phyloP scores from a whole-genome alignment of 1,140 invertebrate genomes.

The Scaptomyza pallida region DNA sequence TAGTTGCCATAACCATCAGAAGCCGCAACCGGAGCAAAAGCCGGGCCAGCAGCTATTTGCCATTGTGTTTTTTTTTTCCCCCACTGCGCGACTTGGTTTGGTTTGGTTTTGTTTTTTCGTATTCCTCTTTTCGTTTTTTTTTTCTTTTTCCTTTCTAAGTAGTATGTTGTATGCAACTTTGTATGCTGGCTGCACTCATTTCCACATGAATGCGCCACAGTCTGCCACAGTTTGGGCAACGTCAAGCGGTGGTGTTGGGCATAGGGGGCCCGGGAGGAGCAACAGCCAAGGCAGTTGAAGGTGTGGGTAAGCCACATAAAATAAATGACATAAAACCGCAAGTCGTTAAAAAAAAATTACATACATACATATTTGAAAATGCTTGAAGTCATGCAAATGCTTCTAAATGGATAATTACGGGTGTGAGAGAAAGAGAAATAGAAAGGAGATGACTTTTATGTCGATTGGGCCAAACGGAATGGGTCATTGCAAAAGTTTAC shows the following conservation, averaged over 20 bases:
- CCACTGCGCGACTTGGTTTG: slow-evolving; percentile 61
- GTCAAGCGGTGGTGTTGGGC: slow-evolving; percentile 7
- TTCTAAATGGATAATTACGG: slow-evolving; percentile 51
- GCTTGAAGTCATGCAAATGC: slow-evolving; percentile 46
- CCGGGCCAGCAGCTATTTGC: slow-evolving; percentile 45
- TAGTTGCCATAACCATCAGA: slow-evolving; percentile 56
- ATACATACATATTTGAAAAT: slow-evolving; percentile 45
- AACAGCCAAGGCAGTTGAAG: no score
- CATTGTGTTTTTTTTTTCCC: slow-evolving; percentile 80
- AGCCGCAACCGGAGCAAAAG: slow-evolving; percentile 37
- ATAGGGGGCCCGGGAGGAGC: neutral
- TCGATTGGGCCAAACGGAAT: neutral
- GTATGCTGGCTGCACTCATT: slow-evolving; percentile 71
- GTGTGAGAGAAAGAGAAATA: neutral
- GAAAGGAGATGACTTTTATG: neutral
- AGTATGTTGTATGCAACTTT: slow-evolving; percentile 55
- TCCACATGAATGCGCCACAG: slow-evolving; percentile 74
- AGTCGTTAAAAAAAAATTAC: slow-evolving; percentile 55
- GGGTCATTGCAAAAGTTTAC: neutral
- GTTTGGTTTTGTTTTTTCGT: slow-evolving; percentile 57
- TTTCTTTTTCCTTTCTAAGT: slow-evolving; percentile 22
- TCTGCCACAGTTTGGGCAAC: slow-evolving; percentile 4
- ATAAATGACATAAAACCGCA: slow-evolving; percentile 66
- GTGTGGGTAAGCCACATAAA: slow-evolving; percentile 26
- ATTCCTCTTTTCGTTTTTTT: slow-evolving; percentile 4